Conservation (phyloP, 2,888 invertebrate species). For the Spatulosminthurus flaviceps region DNA sequence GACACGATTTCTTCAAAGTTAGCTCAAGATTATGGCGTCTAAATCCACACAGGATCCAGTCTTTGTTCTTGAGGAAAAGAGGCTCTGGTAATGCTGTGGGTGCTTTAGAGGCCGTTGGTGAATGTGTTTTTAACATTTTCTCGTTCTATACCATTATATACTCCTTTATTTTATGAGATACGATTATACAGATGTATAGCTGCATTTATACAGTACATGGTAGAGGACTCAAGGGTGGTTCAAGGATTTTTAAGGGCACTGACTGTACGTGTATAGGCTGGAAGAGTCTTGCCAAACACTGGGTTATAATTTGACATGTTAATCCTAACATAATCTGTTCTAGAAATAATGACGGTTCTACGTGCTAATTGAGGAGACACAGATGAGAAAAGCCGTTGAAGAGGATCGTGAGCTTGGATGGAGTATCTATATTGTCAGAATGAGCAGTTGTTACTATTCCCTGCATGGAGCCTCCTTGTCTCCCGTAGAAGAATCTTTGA, state of each 20-base stretch:
- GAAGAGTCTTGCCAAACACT: background rate
- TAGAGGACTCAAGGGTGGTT: background rate
- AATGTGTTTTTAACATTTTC: no score
- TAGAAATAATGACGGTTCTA: constrained; percentile 6
- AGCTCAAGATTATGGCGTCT: background rate
- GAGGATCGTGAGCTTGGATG: background rate
- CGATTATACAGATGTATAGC: no score
- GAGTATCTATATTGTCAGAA: background rate
- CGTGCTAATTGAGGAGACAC: background rate
- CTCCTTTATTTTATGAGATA: no score
- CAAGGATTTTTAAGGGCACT: background rate
- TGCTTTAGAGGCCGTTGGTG: no score
- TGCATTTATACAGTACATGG: background rate
- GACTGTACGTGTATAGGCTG: no score
- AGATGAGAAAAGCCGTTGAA: no score
- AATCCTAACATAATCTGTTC: background rate
- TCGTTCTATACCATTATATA: no score
- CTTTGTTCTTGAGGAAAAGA: background rate
- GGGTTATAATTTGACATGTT: constrained; percentile 18
- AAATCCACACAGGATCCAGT: background rate
- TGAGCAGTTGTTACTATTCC: background rate
- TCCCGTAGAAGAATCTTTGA: constrained; percentile 10
- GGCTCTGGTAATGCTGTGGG: background rate
- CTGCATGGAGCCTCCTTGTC: background rate
- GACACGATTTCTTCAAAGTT: background rate